A percentile compares a stretch with the other conserved stretches of the same genome.
phyloP scores from a whole-genome alignment of 2,888 invertebrate genomes.

The Dusona sp. region DNA sequence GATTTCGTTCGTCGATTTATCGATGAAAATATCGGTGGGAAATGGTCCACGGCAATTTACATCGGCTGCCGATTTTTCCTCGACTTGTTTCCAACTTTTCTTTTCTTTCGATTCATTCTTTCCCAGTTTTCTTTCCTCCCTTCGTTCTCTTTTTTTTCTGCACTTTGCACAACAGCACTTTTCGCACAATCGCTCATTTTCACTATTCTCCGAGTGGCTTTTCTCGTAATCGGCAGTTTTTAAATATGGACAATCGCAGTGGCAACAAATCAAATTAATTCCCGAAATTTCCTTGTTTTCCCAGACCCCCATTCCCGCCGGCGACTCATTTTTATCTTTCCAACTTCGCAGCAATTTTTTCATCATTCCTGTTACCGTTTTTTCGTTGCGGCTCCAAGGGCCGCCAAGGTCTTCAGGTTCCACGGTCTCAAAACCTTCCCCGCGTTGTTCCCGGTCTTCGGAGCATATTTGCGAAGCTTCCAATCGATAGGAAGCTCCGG shows the following conservation, averaged over 20 bases:
- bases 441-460: not conserved
- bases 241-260: constrained; percentile 70
- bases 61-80: not conserved
- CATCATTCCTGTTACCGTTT: constrained; percentile 43
- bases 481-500: constrained; percentile 57
- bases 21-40: not conserved
- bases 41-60: not conserved
- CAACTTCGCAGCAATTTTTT: constrained; percentile 54
- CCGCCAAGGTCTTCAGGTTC: constrained; percentile 8
- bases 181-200: not conserved
- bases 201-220: not conserved
- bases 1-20: not conserved
- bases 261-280: constrained; percentile 68
- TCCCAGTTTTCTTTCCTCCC: not conserved
- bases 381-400: constrained; percentile 12
- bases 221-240: constrained; percentile 12
- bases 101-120: not conserved
- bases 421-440: not conserved
- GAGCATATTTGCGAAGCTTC: constrained; percentile 19
- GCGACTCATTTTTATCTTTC: not conserved
- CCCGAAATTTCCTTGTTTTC: not conserved
- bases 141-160: not conserved
- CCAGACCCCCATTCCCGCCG: not conserved
- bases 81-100: not conserved
- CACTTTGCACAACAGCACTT: constrained; percentile 28